Evolutionary conservation across 2,797 vertebrate genomes (phyloP).

Genomic region (Peromyscus nudipes): DNA sequence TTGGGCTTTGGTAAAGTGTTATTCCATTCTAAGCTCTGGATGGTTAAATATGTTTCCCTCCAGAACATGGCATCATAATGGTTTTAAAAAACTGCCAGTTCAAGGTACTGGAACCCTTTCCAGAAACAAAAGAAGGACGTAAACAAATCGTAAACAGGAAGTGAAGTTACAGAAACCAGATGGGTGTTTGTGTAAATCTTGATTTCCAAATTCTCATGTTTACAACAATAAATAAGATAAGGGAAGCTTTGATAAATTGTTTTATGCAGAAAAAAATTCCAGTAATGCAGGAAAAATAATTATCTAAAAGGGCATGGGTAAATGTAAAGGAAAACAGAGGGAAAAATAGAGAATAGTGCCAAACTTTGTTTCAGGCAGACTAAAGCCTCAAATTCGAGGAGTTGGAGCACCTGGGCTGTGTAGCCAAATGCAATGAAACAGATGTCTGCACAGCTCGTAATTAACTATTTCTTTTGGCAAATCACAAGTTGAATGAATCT

Average conservation of each 20-base stretch:
- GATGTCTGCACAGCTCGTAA: accelerated
- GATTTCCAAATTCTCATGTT: neutral
- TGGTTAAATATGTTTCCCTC: neutral
- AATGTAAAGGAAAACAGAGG: neutral
- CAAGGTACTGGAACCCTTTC: neutral
- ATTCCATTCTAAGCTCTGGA: neutral
- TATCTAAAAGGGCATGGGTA: neutral
- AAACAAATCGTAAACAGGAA: neutral
- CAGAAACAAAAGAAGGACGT: neutral
- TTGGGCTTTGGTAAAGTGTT: neutral
- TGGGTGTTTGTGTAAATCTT: neutral
- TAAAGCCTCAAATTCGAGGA: neutral
- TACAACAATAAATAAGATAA: neutral
- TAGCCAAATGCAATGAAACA: neutral
- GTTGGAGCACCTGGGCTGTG: neutral
- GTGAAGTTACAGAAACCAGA: neutral
- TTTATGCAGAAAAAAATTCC: neutral
- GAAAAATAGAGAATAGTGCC: neutral
- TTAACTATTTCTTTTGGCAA: neutral
- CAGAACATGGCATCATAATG: constrained; percentile 27
- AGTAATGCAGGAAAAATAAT: neutral
- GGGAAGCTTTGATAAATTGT: neutral
- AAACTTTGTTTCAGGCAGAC: neutral
- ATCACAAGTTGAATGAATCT: neutral
- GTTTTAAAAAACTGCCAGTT: constrained; percentile 1